These are phyloP conservation scores for Heterotilapia buettikoferi DNA, from an alignment of 2,113 vertebrate genomes.

Conservation along the genomic window DNA sequence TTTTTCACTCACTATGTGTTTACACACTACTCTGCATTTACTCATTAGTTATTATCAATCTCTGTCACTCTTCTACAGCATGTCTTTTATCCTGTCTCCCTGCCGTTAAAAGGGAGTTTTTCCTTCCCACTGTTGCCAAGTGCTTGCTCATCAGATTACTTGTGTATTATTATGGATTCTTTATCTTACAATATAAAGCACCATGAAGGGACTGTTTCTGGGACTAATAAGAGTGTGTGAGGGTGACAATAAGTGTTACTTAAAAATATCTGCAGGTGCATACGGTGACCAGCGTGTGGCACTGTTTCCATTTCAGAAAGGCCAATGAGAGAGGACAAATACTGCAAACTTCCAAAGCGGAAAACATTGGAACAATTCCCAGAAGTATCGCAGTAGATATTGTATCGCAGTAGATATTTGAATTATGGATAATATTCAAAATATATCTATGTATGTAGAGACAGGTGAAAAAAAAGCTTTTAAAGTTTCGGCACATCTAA, in stretches of 20 bases:
- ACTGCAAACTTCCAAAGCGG: neutral
- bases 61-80: neutral
- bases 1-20: neutral
- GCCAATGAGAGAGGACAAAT: constrained; percentile 16
- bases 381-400: constrained; percentile 25
- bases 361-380: constrained; percentile 13
- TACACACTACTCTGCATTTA: neutral
- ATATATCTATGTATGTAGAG: neutral
- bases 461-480: neutral
- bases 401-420: constrained; percentile 1
- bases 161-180: neutral
- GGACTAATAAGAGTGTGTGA: neutral
- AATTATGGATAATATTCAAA: neutral
- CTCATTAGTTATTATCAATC: neutral
- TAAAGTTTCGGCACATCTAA: neutral
- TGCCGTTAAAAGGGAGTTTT: neutral
- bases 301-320: neutral
- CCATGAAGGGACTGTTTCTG: neutral
- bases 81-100: neutral
- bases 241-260: neutral
- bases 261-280: neutral
- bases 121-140: neutral
- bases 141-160: neutral
- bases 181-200: neutral
- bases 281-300: neutral